Base-by-base conservation (phyloP, 2,888 invertebrate genomes). In the Tribolium freemani region DNA sequence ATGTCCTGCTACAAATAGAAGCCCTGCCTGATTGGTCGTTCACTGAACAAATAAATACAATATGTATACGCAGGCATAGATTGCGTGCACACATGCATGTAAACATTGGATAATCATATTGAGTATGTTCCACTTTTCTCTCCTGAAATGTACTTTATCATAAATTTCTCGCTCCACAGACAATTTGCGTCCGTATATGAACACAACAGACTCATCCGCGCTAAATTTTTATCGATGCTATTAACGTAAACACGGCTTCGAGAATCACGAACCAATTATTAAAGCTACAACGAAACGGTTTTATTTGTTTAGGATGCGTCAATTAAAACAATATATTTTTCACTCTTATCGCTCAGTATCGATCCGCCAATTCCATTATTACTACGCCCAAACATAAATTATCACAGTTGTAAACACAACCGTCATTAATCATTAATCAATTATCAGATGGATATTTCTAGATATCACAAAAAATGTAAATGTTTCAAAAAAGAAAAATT, bases 31-130 rank as follows among this genome's bases (percentile, higher is more conserved):
- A 72, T 73, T 75, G 76, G 74, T 76, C 73, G 54, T 71, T 74
- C 74, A 75, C 67, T 77, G 78, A 78, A 74, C 76, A 76, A 75
- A 77, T 72, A 74, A 60, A 76, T 71, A 51, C 66, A 54, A 53
- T 69, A 44, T 69, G 16, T n/a, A 48, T 48, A 73, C 73, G 74
- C 75, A 78, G 38, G 57, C 21, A 71, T 44, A 73, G 63, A 60
- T 73, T 56, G 73, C 67, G 73, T 68, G 68, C 75, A 77, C 72
- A 77, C 76, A 76, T 77, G 76, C 78, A 75, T 75, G 77, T 78
- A 71, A 75, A 76, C 77, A 78, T 77, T 61, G 75, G 60, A 73
- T 72, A 73, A 74, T 71, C 74, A 69, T 50, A 73, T 51, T 66
- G 58, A 51, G 46, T 57, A 53, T 63, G 72, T 69, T 72, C 72